Evolutionary conservation across 2,888 invertebrate species (phyloP), one percentile per base, ranked within the genome.

Genomic region (Uloborus plumipes): DNA sequence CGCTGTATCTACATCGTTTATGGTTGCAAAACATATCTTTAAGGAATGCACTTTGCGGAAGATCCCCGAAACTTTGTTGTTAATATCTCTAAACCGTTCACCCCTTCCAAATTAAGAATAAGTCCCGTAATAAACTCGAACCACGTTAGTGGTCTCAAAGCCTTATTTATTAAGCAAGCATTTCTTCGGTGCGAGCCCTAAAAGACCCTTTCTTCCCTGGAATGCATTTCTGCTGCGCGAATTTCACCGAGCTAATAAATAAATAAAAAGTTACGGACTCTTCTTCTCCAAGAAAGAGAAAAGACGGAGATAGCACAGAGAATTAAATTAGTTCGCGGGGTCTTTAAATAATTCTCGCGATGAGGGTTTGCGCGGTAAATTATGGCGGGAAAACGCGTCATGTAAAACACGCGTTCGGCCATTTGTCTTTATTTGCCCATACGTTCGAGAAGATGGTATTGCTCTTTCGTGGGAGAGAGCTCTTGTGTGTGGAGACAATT

Each of bases 111-210:
- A 62, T 64, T 62, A 53, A 14, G n/a, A 64, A 53, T 18, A 64
- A 70, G 18, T 70, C 53, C 64, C 11, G 39, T 39, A 39, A 39
- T 39, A 39, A 39, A 39, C 39, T 39, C 39, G 39, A 39, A 39
- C 49, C 49, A 15, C 58, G 55, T 66, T 58, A 58, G 59, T 31
- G 49, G 61, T 26, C 75, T 31, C 59, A 76, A 76, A 69, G 67
- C 67, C 67, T 76, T 76, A 76, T 76, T 76, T 76, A 76, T 76
- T 76, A 67, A 76, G 67, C 61, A 59, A 51, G n/a, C 75, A 51
- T 76, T 76, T 67, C 53, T 67, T 67, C 67, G 75, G 59, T 51
- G 26, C 47, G 26, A 50, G 55, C 26, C 75, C 51, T 39, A 74
- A 66, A 74, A 74, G 66, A 39, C 65, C 39, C 14, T 16, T 31